Base-by-base conservation (phyloP, 2,888 invertebrate genomes). In the Uropetala carovei region DNA sequence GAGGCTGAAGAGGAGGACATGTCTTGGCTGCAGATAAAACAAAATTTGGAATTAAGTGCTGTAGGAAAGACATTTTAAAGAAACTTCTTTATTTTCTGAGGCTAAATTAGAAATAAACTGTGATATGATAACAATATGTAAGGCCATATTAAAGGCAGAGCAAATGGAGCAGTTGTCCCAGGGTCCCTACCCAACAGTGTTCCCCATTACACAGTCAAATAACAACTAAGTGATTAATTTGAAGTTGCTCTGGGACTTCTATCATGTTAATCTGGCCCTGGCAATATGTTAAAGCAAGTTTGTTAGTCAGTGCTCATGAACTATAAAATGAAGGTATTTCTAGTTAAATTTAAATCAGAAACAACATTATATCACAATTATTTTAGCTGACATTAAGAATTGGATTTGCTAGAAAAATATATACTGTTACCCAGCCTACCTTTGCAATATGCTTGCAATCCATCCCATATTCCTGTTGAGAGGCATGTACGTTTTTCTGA, bases 381-480 rank as follows among this genome's bases (percentile, higher is more conserved):
- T 59, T 5, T 4, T 81, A 60, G 64, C 75, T 92, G 75, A 92
- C 43, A 3, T 27, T 84, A 59, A 3, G 1, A 43, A 3, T 43
- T 43, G 43, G 43, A 43, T 43, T 43, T 43, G 43, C 43, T 43
- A 43, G 43, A 43, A 43, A 43, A 43, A 43, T 43, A 43, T 43
- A 3, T 5, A 43, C 43, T 43, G 43, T 3, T 43, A 43, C 43
- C 1, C 43, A 43, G 43, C 43, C 16, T 92, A 91, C 92, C 92
- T 95, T 96, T 96, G 94, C 97, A 97, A 89, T 96, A 95, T 0
- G 96, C 96, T 93, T 96, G 96, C 16, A 97, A 95, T 2, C 97
- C 97, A 94, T 97, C 97, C 97, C 97, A 97, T 94, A 96, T 95
- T 0, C 96, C 96, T 84, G 97, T 95, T 0, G 97, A 97, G 84